phyloP scores from a whole-genome alignment of 2,888 invertebrate species.

The Gari tellinella region DNA sequence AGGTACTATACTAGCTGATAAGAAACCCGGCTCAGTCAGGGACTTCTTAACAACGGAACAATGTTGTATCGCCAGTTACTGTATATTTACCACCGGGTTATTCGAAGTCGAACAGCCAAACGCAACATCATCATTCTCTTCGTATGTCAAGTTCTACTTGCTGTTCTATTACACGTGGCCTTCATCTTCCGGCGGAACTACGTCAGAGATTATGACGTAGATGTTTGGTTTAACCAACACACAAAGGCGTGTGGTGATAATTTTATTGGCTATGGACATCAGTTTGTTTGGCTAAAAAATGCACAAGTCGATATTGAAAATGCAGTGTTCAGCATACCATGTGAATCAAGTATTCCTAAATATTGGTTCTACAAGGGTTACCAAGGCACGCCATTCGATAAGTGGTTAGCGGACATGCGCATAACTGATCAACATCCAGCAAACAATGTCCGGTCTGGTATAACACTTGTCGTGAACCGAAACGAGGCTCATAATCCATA shows the following conservation, averaged over 20 bases:
- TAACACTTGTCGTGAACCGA: conserved; percentile 40
- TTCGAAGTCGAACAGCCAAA: too few species aligned
- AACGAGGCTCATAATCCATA: conserved; percentile 58
- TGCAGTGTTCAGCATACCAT: conserved; percentile 36
- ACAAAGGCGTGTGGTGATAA: conserved; percentile 34
- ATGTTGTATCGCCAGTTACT: too few species aligned
- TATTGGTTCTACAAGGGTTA: conserved; percentile 45
- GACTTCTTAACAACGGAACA: too few species aligned
- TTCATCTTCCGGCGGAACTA: conserved; percentile 20
- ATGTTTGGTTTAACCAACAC: conserved; percentile 27
- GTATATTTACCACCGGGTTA: too few species aligned
- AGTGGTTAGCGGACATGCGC: conserved; percentile 30
- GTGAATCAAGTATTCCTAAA: conserved; percentile 20
- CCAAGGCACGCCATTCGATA: conserved; percentile 40
- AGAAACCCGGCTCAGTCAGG: too few species aligned
- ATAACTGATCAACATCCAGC: neutral
- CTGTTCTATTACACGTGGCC: conserved; percentile 1
- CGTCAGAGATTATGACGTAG: conserved; percentile 10
- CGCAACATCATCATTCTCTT: neutral
- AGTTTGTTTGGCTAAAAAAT: conserved; percentile 38
- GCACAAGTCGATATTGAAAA: conserved; percentile 26
- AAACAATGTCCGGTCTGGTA: conserved; percentile 7
- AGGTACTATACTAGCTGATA: too few species aligned
- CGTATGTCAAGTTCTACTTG: neutral
- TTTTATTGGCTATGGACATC: conserved; percentile 49